Conservation (phyloP, 2,888 invertebrate genomes). For the Drosophila siamana region DNA sequence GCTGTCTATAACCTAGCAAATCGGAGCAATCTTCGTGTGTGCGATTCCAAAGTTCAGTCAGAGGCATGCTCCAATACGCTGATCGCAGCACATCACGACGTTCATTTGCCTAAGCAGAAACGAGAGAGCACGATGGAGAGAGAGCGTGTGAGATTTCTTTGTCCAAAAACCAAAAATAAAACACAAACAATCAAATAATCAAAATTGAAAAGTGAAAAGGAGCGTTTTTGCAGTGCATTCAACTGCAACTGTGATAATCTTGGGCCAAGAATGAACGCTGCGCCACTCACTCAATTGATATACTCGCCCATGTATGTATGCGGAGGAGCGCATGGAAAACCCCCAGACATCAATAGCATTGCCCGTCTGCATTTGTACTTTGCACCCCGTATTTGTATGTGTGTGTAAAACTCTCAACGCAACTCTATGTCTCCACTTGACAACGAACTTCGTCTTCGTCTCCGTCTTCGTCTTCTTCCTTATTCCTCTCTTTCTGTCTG, state of each 20-base stretch:
- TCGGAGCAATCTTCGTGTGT: slow-evolving; percentile 63
- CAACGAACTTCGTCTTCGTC: slow-evolving; percentile 37
- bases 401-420: slow-evolving; percentile 32
- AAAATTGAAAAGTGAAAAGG: slow-evolving; percentile 26
- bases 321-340: slow-evolving; percentile 65
- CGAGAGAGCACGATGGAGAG: slow-evolving; percentile 7
- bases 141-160: slow-evolving; percentile 22
- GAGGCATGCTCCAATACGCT: slow-evolving; percentile 63
- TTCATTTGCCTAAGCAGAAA: slow-evolving; percentile 25
- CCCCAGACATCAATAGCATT: slow-evolving; percentile 67
- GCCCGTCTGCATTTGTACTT: slow-evolving; percentile 59
- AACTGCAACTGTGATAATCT: slow-evolving; percentile 62
- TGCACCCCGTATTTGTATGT: slow-evolving; percentile 47
- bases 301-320: background rate
- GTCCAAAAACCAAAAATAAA: slow-evolving; percentile 44
- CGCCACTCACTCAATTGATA: slow-evolving; percentile 43
- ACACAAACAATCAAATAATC: slow-evolving; percentile 8
- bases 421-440: slow-evolving; percentile 35
- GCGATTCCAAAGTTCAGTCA: slow-evolving; percentile 71
- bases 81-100: slow-evolving; percentile 48
- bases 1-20: slow-evolving; percentile 51
- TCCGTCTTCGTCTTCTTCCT: slow-evolving; percentile 29
- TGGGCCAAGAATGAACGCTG: slow-evolving; percentile 50
- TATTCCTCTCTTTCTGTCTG: slow-evolving; percentile 6
- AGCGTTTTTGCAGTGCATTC: slow-evolving; percentile 63